These are phyloP conservation scores for Rhaphigaster nebulosa DNA, from an alignment of 2,888 invertebrate species.

Conservation along the genomic window DNA sequence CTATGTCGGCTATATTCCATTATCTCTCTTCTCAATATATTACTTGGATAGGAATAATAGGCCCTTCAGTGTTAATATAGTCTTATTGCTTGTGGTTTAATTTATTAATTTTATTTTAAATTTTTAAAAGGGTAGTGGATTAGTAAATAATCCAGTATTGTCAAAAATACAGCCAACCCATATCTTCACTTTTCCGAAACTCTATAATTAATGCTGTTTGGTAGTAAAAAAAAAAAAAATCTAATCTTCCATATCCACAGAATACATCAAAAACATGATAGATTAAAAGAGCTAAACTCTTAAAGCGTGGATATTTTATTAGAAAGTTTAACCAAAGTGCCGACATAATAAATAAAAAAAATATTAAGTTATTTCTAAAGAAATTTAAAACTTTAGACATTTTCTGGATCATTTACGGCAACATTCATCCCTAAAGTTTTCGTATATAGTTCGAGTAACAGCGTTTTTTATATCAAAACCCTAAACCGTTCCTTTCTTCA, in stretches of 20 bases:
- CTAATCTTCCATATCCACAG: neutral
- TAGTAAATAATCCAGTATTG: too few species aligned
- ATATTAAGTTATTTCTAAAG: neutral
- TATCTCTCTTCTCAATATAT: conserved; percentile 11
- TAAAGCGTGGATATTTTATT: neutral
- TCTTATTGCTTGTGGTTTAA: neutral
- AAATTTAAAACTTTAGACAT: neutral
- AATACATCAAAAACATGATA: neutral
- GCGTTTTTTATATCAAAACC: neutral
- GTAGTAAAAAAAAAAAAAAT: neutral
- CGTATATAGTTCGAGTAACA: neutral
- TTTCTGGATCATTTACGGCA: neutral
- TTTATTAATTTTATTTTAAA: neutral
- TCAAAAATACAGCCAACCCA: too few species aligned
- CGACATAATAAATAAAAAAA: neutral
- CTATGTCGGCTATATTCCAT: conserved; percentile 3
- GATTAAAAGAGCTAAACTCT: neutral
- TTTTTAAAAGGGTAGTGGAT: too few species aligned
- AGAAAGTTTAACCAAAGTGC: neutral
- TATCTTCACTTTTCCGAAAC: too few species aligned
- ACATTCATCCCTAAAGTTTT: neutral
- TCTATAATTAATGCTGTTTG: neutral
- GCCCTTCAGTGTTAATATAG: neutral
- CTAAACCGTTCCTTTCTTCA: neutral
- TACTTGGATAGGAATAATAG: neutral